Evolutionary conservation across 2,888 invertebrate species (phyloP), one percentile per base, ranked within the genome.

Genomic region (Ditula angustiorana): DNA sequence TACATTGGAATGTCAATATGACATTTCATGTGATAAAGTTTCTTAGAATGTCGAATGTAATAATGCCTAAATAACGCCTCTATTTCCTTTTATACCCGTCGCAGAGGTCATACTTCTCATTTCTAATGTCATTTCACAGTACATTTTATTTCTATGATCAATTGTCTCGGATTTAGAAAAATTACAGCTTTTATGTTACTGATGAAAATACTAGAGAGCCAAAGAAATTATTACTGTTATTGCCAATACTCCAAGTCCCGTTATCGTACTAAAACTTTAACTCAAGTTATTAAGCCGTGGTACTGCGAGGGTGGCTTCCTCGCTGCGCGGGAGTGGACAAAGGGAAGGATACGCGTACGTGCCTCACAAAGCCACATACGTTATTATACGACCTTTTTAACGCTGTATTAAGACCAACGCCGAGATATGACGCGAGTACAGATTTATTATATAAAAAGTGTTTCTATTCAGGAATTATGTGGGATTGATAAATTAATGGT

Each of bases 321-420:
- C 23, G 53, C 53, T 53, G 53, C 53, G 53, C 53, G 21, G 13
- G 53, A 53, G 53, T 53, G 21, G 82, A 88, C 89, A 88, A 90
- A 85, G 82, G 88, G 86, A 86, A 90, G 90, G 88, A 88, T 88
- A 53, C 58, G 79, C 71, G 87, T 85, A 92, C 92, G 92, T 92
- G 92, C 80, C 78, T 75, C 83, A 91, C 90, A 92, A 92, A 85
- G 86, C 80, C 71, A 72, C 71, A 72, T 74, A 78, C 74, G 84
- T 86, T 88, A 92, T 92, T 92, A 92, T 84, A 82, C 83, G 75
- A 70, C 63, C 56, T 56, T 47, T 35, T 47, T 53, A n/a, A 46
- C 46, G 61, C 83, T 81, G 83, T 80, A 84, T 85, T 84, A 83
- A 86, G 86, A 78, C 75, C 75, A 83, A 78, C 80, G 82, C 78